Conservation (phyloP, 2,797 vertebrate genomes). For the Falco peregrinus region DNA sequence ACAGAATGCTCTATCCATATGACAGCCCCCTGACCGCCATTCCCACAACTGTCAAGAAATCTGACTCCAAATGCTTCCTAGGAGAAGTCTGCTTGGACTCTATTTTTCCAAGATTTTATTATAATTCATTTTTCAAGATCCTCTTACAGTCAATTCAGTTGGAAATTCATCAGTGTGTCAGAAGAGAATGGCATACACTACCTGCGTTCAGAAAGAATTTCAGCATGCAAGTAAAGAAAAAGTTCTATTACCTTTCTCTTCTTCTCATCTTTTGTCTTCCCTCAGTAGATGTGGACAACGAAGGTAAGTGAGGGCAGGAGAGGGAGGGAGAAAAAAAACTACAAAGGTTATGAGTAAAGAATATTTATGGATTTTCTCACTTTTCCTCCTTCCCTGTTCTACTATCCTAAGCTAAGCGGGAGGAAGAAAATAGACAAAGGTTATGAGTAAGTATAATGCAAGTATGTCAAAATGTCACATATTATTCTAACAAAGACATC, state of each 20-base stretch:
- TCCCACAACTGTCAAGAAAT: not conserved
- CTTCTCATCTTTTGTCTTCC: not conserved
- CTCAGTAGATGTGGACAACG: rapidly evolving
- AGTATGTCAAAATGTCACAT: not conserved
- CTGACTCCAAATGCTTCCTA: not conserved
- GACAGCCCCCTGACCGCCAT: not conserved
- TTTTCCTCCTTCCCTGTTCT: not conserved
- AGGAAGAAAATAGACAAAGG: not conserved
- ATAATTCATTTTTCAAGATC: not conserved
- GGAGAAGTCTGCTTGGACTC: not conserved
- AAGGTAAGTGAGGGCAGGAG: not conserved
- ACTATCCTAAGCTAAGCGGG: not conserved
- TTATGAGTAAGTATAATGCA: not conserved
- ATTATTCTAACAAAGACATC: not conserved
- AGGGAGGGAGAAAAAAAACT: not conserved
- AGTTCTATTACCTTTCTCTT: not conserved
- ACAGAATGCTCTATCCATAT: not conserved
- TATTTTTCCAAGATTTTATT: not conserved
- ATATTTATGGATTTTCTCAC: not conserved
- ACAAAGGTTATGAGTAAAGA: not conserved
- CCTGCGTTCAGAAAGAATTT: not conserved
- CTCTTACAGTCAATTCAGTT: not conserved
- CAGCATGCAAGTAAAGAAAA: not conserved
- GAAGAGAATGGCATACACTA: not conserved
- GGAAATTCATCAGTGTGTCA: not conserved